A percentile compares a stretch with the other conserved stretches of the same genome.
These are phyloP conservation scores for Adrianichthys oophorus DNA, from an alignment of 2,797 vertebrate species.

Conservation along the genomic window DNA sequence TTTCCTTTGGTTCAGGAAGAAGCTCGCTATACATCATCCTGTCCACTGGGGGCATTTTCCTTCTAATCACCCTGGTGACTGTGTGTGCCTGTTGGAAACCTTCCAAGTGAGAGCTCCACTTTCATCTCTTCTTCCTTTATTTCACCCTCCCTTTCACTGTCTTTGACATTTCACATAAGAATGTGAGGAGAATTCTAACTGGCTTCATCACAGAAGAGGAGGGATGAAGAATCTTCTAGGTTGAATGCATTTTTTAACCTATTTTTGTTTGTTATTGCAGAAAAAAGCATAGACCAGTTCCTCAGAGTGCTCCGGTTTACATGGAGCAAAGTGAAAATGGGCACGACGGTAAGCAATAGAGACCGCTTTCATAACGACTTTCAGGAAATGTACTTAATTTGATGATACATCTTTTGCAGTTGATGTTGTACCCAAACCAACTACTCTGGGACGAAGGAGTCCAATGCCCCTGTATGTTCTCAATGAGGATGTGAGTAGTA, in stretches of 20 bases:
- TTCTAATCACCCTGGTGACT: conserved; percentile 97
- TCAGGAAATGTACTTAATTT: background rate
- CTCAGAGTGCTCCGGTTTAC: conserved; percentile 81
- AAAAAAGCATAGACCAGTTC: conserved; percentile 84
- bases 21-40: conserved; percentile 98
- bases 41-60: conserved; percentile 96
- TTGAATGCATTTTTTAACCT: background rate
- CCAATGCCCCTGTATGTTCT: conserved; percentile 91
- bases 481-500: conserved; percentile 87
- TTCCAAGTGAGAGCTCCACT: conserved; percentile 83
- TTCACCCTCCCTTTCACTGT: conserved; percentile 21
- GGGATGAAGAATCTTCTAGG: background rate
- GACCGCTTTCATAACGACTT: too few relatives aligned
- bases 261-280: conserved; percentile 61
- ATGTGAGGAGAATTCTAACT: conserved; percentile 56
- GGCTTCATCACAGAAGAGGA: conserved; percentile 12
- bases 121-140: conserved; percentile 7
- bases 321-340: conserved; percentile 86
- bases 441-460: conserved; percentile 72
- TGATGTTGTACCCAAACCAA: conserved; percentile 82
- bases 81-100: conserved; percentile 99
- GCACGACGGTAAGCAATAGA: conserved; percentile 81
- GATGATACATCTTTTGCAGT: conserved; percentile 65
- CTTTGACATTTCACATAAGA: conserved; percentile 37
- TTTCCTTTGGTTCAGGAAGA: conserved; percentile 79